These are phyloP conservation scores for Cygnus atratus DNA, from an alignment of 2,113 vertebrate genomes.

Conservation along the genomic window DNA sequence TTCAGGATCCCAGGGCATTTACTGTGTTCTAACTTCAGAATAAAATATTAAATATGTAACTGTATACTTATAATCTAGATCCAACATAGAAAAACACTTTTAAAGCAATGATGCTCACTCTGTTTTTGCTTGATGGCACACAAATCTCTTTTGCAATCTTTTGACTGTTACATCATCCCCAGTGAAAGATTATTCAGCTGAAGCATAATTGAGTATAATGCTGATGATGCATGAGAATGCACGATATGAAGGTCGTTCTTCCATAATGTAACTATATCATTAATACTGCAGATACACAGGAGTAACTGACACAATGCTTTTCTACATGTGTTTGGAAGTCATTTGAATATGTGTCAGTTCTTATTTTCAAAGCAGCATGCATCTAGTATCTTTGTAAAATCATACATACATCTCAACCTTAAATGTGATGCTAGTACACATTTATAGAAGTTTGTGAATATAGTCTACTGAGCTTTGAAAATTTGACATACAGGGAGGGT, in stretches of 20 bases:
- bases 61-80: not conserved
- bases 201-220: not conserved
- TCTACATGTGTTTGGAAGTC: not conserved
- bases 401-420: not conserved
- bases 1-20: not conserved
- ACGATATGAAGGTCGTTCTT: not conserved
- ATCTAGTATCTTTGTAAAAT: not conserved
- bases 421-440: not conserved
- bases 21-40: not conserved
- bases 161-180: not conserved
- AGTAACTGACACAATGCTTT: not conserved
- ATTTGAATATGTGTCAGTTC: not conserved
- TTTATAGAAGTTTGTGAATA: not conserved
- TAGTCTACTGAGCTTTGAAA: not conserved
- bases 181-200: conserved; percentile 13
- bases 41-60: not conserved
- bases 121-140: not conserved
- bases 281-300: not conserved
- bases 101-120: not conserved
- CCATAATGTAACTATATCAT: not conserved
- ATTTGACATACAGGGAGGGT: not conserved
- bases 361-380: not conserved
- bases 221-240: not conserved
- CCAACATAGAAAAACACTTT: not conserved
- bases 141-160: not conserved